Conservation (phyloP, 2,888 invertebrate species). For the Podabrus alpinus region DNA sequence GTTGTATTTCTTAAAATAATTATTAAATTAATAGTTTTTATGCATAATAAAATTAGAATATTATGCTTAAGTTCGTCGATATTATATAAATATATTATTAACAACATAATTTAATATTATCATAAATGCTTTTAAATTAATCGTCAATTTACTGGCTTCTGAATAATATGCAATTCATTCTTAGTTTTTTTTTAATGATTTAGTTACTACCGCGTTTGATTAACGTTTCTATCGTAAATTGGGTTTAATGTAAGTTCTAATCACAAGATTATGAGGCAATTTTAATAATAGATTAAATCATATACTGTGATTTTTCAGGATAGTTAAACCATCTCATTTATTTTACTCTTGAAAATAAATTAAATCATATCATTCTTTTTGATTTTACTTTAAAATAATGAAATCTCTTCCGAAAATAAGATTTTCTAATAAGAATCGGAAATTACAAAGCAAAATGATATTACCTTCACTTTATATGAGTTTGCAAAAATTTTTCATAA, state of each 20-base stretch:
- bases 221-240: neutral
- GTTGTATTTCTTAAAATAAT: neutral
- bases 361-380: too few species aligned
- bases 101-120: neutral
- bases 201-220: neutral
- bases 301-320: neutral
- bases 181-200: neutral
- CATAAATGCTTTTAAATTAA: neutral
- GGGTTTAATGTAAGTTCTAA: neutral
- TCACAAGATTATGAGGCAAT: neutral
- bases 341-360: neutral
- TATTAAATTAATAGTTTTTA: neutral
- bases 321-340: neutral
- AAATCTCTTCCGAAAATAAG: too few species aligned
- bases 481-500: too few species aligned
- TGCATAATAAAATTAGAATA: neutral
- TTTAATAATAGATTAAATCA: neutral
- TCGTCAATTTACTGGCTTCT: neutral
- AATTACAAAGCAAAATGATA: too few species aligned
- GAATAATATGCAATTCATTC: neutral
- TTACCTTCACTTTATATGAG: too few species aligned
- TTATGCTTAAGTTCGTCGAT: neutral
- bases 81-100: neutral
- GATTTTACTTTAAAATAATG: too few species aligned
- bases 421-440: too few species aligned